Conservation (phyloP, 2,888 invertebrate genomes). For the Drosophila austrosaltans region DNA sequence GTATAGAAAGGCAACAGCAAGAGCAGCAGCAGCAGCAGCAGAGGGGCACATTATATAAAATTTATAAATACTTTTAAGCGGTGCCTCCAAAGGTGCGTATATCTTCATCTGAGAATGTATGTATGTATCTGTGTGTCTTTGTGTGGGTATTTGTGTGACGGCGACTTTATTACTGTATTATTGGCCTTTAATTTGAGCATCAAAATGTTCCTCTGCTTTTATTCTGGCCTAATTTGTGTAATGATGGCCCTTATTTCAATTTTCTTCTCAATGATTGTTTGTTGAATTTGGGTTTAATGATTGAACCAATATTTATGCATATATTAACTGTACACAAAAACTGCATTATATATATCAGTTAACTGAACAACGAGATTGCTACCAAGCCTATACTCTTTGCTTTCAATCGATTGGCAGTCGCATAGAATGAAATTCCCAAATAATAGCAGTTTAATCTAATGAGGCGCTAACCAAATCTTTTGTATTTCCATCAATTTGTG, state of each 20-base stretch:
- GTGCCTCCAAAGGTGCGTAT: conserved; percentile 49
- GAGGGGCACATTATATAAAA: conserved; percentile 67
- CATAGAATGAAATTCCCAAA: too few species aligned
- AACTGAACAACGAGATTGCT: too few species aligned
- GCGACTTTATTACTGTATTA: conserved; percentile 73
- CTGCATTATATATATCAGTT: background rate
- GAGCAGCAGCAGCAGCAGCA: background rate
- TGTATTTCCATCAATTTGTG: too few species aligned
- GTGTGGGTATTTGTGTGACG: conserved; percentile 35
- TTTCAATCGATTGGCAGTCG: too few species aligned
- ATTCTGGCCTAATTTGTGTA: conserved; percentile 27
- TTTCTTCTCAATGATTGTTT: conserved; percentile 17
- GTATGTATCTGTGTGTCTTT: conserved; percentile 2
- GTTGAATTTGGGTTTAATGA: conserved; percentile 12
- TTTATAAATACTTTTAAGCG: conserved; percentile 73
- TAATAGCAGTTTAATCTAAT: too few species aligned
- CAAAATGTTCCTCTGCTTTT: conserved; percentile 57
- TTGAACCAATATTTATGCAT: conserved; percentile 3
- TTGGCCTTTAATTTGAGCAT: conserved; percentile 75
- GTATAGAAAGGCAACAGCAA: conserved; percentile 34
- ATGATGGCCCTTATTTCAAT: conserved; percentile 8
- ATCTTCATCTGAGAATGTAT: conserved; percentile 29
- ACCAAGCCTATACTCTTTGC: too few species aligned
- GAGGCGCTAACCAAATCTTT: too few species aligned
- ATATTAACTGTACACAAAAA: background rate